phyloP scores from a whole-genome alignment of 2,888 invertebrate genomes.

The Phyto melanocephala region DNA sequence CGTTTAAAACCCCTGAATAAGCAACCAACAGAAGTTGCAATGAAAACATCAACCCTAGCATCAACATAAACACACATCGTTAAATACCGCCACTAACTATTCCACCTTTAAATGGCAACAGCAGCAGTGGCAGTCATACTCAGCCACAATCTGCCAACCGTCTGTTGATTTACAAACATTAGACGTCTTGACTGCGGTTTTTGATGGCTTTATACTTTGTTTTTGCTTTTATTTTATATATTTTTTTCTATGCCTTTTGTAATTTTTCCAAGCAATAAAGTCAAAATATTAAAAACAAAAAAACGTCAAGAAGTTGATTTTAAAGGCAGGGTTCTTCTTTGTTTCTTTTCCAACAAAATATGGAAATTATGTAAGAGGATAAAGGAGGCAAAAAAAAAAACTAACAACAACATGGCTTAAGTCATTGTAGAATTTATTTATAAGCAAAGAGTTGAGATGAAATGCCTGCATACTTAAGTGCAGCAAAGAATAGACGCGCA shows the following conservation, averaged over 20 bases:
- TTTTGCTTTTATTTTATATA: conserved; percentile 16
- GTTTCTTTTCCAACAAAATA: conserved; percentile 17
- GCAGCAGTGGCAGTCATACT: conserved; percentile 3
- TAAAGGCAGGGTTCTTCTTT: conserved; percentile 10
- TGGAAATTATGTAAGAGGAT: conserved; percentile 14
- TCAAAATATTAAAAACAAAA: conserved; percentile 37
- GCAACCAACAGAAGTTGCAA: conserved; percentile 29
- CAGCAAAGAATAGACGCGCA: background rate
- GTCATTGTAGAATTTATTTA: conserved; percentile 3
- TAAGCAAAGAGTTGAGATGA: background rate
- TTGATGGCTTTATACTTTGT: conserved; percentile 48
- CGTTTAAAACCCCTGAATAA: too few species aligned
- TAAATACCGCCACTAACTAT: background rate
- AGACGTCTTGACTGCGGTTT: conserved; percentile 58
- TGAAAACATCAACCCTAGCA: conserved; percentile 2
- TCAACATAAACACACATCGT: background rate
- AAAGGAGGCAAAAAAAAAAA: conserved; percentile 7
- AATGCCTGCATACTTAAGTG: conserved; percentile 46
- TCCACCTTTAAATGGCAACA: conserved; percentile 1
- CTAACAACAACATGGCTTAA: conserved; percentile 30
- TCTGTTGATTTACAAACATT: conserved; percentile 60
- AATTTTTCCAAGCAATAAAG: conserved; percentile 36
- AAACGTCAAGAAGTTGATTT: conserved; percentile 29
- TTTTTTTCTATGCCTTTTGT: conserved; percentile 13
- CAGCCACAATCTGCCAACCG: conserved; percentile 57